Evolutionary conservation across 2,888 invertebrate genomes (phyloP).

Genomic region (Nephrotoma flavescens): DNA sequence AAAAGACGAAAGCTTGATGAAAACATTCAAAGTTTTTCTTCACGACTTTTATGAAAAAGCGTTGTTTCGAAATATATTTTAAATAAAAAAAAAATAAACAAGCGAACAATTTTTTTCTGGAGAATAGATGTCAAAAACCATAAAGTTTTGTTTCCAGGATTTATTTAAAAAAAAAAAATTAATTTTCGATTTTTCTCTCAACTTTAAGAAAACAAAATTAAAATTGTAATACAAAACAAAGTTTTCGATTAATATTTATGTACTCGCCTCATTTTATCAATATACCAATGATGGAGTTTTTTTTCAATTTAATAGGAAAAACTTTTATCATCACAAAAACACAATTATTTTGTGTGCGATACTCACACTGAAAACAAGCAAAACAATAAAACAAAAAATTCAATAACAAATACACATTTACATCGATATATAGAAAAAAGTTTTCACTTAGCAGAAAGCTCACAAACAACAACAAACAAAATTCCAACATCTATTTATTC

Average conservation of each 20-base stretch:
- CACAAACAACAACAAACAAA: background rate
- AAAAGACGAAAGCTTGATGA: background rate
- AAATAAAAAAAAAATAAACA: background rate
- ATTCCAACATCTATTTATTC: background rate
- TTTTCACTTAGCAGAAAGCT: background rate
- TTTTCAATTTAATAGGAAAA: background rate
- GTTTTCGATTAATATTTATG: background rate
- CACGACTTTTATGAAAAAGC: background rate
- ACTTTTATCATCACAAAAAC: background rate
- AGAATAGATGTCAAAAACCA: background rate
- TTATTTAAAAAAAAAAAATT: background rate
- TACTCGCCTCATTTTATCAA: background rate
- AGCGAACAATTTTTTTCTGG: background rate
- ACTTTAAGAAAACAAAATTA: background rate
- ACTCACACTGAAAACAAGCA: background rate
- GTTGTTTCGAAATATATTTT: background rate
- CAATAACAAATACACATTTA: background rate
- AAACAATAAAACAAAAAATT: background rate
- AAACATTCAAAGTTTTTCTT: background rate
- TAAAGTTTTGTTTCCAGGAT: background rate
- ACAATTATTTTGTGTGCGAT: background rate
- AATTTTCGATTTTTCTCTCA: background rate
- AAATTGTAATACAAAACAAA: background rate
- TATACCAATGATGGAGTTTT: background rate
- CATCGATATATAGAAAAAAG: background rate